Percentiles rank a stretch among this genome's conserved stretches.
Evolutionary conservation across 2,113 vertebrate genomes (phyloP).

Genomic region (Athene noctua): DNA sequence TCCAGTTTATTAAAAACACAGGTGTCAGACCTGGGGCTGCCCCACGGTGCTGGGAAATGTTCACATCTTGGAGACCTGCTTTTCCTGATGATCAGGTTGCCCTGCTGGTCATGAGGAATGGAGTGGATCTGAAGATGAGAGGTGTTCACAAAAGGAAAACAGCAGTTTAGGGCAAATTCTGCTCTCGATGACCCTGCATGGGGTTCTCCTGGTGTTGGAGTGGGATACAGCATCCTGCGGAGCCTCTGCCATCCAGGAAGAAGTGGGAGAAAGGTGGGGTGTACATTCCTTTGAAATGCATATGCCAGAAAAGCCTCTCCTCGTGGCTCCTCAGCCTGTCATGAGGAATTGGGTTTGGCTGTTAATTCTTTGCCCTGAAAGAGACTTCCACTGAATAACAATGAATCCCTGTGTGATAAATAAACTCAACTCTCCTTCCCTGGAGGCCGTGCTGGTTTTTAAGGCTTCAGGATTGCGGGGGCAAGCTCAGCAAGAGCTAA

Average conservation of each 20-base stretch:
- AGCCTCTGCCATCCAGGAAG: not conserved
- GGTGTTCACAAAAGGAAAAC: not conserved
- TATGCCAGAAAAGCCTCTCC: not conserved
- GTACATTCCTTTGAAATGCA: not conserved
- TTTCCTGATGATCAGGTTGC: not conserved
- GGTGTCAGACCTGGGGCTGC: not conserved
- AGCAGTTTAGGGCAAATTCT: not conserved
- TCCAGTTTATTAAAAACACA: not conserved
- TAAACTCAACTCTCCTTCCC: not conserved
- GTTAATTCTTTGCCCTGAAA: not conserved
- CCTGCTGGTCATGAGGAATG: not conserved
- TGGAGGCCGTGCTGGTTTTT: not conserved
- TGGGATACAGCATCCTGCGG: not conserved
- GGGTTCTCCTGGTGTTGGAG: not conserved
- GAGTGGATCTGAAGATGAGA: not conserved
- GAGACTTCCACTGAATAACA: not conserved
- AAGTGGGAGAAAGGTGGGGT: not conserved
- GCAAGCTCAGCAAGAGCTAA: not conserved
- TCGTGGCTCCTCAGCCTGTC: not conserved
- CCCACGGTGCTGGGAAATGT: not conserved
- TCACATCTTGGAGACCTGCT: not conserved
- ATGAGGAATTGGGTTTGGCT: not conserved
- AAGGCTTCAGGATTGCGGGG: not conserved
- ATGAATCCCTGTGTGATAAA: not conserved
- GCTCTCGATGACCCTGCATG: rapidly evolving